These are phyloP conservation scores for Myodes glareolus DNA, from an alignment of 2,113 vertebrate species.

Conservation along the genomic window DNA sequence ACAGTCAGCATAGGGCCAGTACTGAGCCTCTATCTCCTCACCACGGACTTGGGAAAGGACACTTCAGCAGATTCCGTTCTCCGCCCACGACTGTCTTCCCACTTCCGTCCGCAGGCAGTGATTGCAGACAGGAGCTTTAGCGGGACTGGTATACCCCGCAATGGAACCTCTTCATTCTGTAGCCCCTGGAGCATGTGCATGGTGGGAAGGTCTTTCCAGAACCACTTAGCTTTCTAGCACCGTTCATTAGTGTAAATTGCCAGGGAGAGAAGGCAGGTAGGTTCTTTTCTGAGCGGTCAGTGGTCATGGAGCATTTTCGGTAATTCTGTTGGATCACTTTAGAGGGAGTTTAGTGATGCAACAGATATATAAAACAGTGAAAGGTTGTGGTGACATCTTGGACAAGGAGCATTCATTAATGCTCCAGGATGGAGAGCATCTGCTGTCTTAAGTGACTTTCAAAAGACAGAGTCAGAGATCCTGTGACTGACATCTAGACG, in stretches of 20 bases:
- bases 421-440: background rate
- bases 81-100: rapidly evolving
- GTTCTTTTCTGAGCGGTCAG: background rate
- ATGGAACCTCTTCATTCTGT: rapidly evolving
- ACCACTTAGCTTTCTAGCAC: background rate
- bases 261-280: background rate
- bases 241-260: background rate
- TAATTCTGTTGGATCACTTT: background rate
- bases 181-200: background rate
- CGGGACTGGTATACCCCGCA: background rate
- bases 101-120: background rate
- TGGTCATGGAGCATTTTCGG: too few relatives aligned
- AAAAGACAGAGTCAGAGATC: background rate
- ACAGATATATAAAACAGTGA: background rate
- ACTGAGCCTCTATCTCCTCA: rapidly evolving
- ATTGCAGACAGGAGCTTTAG: rapidly evolving
- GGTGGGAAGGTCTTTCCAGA: background rate
- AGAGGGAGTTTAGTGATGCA: background rate
- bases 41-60: background rate
- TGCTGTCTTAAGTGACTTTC: background rate
- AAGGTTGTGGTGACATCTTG: background rate
- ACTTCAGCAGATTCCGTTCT: background rate
- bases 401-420: background rate
- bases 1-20: background rate
- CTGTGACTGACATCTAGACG: background rate